These are phyloP conservation scores for Pedetes capensis DNA, from an alignment of 2,113 vertebrate species.

Conservation along the genomic window DNA sequence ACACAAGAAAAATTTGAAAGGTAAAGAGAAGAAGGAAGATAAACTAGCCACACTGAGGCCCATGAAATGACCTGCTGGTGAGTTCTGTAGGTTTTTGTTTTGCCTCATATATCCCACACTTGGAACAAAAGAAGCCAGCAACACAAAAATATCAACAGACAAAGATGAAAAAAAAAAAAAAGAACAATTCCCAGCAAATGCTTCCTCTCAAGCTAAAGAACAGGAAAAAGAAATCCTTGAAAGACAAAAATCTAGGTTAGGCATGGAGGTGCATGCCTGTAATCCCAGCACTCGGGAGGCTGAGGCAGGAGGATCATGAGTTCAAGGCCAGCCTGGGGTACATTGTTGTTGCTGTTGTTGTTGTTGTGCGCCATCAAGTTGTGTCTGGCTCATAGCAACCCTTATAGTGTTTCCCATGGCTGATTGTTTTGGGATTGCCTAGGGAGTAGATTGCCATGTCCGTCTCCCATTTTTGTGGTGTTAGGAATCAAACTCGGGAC, in stretches of 20 bases:
- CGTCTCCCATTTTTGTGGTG: too few species aligned
- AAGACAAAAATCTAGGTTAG: not conserved
- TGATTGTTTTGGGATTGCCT: too few species aligned
- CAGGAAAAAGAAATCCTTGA: not conserved
- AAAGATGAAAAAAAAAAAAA: not conserved
- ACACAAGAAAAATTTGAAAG: not conserved
- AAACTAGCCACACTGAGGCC: not conserved
- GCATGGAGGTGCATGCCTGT: too few species aligned
- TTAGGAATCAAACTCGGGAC: too few species aligned
- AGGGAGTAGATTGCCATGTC: too few species aligned
- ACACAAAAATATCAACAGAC: not conserved
- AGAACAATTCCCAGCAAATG: not conserved
- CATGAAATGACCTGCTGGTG: not conserved
- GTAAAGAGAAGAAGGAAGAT: not conserved
- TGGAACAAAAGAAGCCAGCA: not conserved
- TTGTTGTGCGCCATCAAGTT: too few species aligned
- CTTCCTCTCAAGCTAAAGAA: not conserved
- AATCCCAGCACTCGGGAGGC: too few species aligned
- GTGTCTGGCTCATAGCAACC: too few species aligned
- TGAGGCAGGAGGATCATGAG: too few species aligned
- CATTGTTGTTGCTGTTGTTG: too few species aligned
- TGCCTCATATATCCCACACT: not conserved
- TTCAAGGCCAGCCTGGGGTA: too few species aligned
- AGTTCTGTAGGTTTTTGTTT: not conserved
- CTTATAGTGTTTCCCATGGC: too few species aligned